Evolutionary conservation across 2,888 invertebrate genomes (phyloP), one percentile per base, ranked within the genome.

Genomic region (Drosophila mimetica): DNA sequence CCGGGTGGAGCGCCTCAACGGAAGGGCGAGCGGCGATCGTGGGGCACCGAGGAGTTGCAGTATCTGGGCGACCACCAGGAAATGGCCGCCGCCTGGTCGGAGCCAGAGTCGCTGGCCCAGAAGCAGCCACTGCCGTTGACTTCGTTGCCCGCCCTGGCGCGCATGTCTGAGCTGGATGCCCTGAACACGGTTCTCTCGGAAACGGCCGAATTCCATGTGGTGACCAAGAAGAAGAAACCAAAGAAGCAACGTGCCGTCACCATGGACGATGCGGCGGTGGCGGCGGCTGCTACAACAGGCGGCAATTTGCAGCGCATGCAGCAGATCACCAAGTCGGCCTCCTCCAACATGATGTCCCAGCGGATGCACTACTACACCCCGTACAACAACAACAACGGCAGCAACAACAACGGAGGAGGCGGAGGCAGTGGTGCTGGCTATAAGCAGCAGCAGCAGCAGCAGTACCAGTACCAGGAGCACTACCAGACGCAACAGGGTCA

Each of bases 151-250:
- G 64, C 73, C 2, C n/a, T 83, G 53, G 77, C 88, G 16, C 84
- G 66, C 51, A 83, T 84, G 88, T 88, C 88, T 20, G 89, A 89
- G 39, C 77, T 89, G 75, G 91, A 91, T 50, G 88, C 91, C 1
- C 73, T 90, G 4, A 91, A 92, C 22, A 86, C 91, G 5, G 81
- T 90, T 36, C 79, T 90, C 32, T 89, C 86, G 47, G 95, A 95
- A 90, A 93, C 93, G 11, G 93, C 95, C 8, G 97, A 96, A 88
- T 97, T 96, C 92, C 95, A 95, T 90, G 95, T 96, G 53, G 97
- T 97, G 54, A 96, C 95, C 63, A 97, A 96, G 90, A 95, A 96
- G 90, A 96, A 96, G 91, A 95, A 95, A 89, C 94, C 95, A 86
- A 95, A 95, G 87, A 96, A 96, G 88, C 90, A 89, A 47, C 90